Percentiles rank a stretch among this genome's conserved stretches.
Evolutionary conservation across 2,888 invertebrate genomes (phyloP).

Genomic region (Clunio marinus): DNA sequence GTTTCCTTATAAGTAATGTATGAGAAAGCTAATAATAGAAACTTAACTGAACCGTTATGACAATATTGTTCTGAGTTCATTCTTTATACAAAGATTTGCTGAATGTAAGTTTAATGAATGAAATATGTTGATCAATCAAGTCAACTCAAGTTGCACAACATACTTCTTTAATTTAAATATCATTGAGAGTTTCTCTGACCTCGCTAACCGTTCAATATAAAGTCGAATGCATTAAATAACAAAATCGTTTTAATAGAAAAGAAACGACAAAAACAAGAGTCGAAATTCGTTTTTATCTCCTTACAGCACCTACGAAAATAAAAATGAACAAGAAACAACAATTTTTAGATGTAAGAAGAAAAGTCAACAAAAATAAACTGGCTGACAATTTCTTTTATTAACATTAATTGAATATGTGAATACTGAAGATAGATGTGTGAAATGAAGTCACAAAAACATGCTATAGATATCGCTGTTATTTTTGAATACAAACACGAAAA

Average conservation of each 20-base stretch:
- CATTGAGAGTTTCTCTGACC: no score
- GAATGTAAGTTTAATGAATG: no score
- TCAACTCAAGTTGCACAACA: no score
- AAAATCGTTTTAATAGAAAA: no score
- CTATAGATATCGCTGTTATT: not conserved
- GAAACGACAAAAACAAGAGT: no score
- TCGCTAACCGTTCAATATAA: no score
- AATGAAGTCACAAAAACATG: not conserved
- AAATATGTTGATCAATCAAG: no score
- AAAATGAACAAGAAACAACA: not conserved
- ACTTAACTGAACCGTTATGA: not conserved
- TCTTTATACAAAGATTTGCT: no score
- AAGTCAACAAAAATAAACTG: slow-evolving; percentile 41
- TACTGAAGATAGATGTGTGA: not conserved
- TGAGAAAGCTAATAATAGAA: slow-evolving; percentile 2
- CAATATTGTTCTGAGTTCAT: not conserved
- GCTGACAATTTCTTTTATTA: slow-evolving; percentile 22
- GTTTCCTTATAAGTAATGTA: not conserved
- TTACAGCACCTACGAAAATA: not conserved
- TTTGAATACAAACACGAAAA: not conserved
- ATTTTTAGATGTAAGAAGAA: no score
- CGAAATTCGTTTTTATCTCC: no score
- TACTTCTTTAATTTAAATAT: no score
- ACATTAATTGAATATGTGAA: slow-evolving; percentile 23
- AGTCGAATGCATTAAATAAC: no score